Percentiles rank a stretch among this genome's conserved stretches.
These are phyloP conservation scores for Gorsachius goisagi DNA, from an alignment of 2,113 vertebrate genomes.

Conservation along the genomic window DNA sequence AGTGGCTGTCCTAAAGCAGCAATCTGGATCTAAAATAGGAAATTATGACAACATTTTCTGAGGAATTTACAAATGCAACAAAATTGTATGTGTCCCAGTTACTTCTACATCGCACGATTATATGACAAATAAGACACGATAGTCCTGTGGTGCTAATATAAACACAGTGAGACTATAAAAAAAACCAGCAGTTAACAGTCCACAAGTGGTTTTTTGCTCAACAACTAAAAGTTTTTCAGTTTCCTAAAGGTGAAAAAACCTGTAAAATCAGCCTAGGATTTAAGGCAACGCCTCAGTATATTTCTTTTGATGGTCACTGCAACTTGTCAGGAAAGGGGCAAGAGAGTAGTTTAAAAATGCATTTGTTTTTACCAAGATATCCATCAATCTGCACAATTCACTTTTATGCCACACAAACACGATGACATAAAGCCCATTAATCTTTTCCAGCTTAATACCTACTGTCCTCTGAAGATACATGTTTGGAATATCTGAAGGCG, in stretches of 20 bases:
- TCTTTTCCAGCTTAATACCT: constrained; percentile 70
- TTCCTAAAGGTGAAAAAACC: constrained; percentile 52
- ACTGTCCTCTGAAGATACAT: constrained; percentile 67
- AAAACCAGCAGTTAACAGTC: not conserved
- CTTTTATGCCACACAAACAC: constrained; percentile 69
- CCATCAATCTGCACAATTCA: constrained; percentile 71
- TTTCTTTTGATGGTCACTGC: constrained; percentile 66
- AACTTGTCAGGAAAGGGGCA: constrained; percentile 62
- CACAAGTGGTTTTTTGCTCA: not conserved
- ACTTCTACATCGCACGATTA: not conserved
- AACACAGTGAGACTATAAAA: not conserved
- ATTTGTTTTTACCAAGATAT: constrained; percentile 74
- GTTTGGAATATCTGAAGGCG: constrained; percentile 63
- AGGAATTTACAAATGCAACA: not conserved
- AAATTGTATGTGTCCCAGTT: not conserved
- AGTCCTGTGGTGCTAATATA: not conserved
- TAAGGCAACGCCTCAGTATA: constrained; percentile 41
- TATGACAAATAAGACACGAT: not conserved
- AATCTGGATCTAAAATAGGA: not conserved
- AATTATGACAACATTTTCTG: not conserved
- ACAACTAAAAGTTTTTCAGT: constrained; percentile 46
- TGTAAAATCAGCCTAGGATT: constrained; percentile 49
- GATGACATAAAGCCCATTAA: constrained; percentile 70
- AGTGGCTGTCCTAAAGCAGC: not conserved
- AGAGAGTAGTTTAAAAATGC: constrained; percentile 71